Evolutionary conservation across 2,113 vertebrate genomes (phyloP).

Genomic region (Tyto alba): DNA sequence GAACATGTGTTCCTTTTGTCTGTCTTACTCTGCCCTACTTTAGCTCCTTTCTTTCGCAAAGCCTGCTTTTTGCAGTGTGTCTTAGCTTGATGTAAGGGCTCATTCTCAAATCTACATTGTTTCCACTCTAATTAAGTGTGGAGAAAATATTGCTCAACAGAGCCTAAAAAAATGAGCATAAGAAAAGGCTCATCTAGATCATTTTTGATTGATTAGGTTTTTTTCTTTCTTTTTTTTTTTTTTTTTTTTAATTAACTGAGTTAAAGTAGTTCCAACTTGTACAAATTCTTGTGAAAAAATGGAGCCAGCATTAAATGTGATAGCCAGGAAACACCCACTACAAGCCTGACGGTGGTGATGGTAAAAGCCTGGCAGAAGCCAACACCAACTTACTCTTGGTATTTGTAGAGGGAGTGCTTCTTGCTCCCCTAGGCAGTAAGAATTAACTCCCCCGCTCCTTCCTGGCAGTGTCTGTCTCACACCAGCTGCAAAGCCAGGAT

Average conservation of each 20-base stretch:
- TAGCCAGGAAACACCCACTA: not conserved
- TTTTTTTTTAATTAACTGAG: not conserved
- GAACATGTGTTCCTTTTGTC: not conserved
- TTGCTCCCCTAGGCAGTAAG: not conserved
- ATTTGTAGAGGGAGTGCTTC: not conserved
- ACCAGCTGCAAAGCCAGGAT: not conserved
- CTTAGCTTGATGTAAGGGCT: not conserved
- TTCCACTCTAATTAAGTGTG: not conserved
- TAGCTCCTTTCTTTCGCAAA: not conserved
- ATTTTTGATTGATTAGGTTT: not conserved
- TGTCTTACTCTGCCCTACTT: not conserved
- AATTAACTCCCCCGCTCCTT: not conserved
- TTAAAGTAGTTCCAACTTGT: not conserved
- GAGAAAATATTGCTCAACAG: not conserved
- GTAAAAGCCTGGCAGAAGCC: not conserved
- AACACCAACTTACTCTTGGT: rapidly evolving
- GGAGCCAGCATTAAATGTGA: not conserved
- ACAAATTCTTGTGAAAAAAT: not conserved
- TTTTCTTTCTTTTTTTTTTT: not conserved
- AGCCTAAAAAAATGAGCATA: not conserved
- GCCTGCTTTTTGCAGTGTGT: not conserved
- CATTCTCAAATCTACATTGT: not conserved
- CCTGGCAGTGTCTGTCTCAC: rapidly evolving
- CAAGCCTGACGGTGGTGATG: not conserved
- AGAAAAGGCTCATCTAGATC: not conserved